phyloP scores from a whole-genome alignment of 2,888 invertebrate species.

The Stenolophus ochropezus region DNA sequence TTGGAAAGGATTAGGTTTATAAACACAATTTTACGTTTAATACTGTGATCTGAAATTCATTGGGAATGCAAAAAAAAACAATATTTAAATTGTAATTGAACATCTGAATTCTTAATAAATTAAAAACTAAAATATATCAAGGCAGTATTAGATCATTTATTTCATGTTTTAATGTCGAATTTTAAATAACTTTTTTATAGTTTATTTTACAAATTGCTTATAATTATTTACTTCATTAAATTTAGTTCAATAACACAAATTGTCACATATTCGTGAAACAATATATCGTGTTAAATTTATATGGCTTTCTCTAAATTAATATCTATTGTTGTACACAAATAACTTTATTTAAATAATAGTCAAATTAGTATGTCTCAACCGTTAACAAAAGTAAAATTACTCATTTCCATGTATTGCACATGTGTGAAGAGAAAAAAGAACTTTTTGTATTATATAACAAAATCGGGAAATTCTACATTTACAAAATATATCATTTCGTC shows the following conservation, averaged over 20 bases:
- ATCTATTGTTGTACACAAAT: background rate
- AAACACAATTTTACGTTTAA: too few relatives aligned
- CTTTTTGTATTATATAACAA: slow-evolving; percentile 31
- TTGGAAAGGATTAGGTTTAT: too few relatives aligned
- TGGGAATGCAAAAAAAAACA: too few relatives aligned
- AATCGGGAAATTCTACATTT: slow-evolving; percentile 1
- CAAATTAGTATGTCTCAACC: background rate
- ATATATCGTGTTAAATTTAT: background rate
- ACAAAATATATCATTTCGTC: slow-evolving; percentile 23
- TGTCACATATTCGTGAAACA: background rate
- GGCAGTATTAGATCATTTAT: too few relatives aligned
- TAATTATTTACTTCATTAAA: background rate
- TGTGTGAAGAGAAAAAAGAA: background rate
- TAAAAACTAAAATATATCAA: too few relatives aligned
- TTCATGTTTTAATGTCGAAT: too few relatives aligned
- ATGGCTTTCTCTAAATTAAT: background rate
- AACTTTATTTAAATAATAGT: slow-evolving; percentile 18
- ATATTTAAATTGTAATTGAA: too few relatives aligned
- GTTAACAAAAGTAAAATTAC: slow-evolving; percentile 6
- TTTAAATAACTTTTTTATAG: too few relatives aligned
- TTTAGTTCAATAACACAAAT: background rate
- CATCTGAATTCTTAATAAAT: too few relatives aligned
- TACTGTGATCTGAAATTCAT: too few relatives aligned
- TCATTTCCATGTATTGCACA: slow-evolving; percentile 16
- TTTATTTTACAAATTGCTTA: too few relatives aligned